Evolutionary conservation across 2,888 invertebrate species (phyloP).

Genomic region (Epinotia demarniana): DNA sequence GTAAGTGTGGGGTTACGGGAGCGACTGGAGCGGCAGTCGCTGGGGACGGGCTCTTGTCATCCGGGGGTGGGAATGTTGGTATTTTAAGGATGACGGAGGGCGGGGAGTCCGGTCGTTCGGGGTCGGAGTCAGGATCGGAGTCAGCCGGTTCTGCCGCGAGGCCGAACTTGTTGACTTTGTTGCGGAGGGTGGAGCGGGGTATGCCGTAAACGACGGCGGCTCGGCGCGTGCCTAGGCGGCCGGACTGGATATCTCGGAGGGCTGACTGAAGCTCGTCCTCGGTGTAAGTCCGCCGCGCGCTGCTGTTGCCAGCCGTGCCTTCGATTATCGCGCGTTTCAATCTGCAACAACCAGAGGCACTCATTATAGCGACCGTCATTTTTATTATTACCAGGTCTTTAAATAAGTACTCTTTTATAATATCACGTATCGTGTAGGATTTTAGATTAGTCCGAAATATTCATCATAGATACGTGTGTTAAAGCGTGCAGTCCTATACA

Average conservation of each 20-base stretch:
- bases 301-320: slow-evolving; percentile 73
- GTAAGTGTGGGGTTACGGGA: slow-evolving; percentile 79
- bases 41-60: slow-evolving; percentile 78
- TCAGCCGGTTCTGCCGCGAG: slow-evolving; percentile 89
- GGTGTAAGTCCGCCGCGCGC: slow-evolving; percentile 93
- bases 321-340: slow-evolving; percentile 72
- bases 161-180: slow-evolving; percentile 94
- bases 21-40: slow-evolving; percentile 76
- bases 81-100: slow-evolving; percentile 94
- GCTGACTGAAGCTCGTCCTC: slow-evolving; percentile 97
- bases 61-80: slow-evolving; percentile 93
- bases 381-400: background rate
- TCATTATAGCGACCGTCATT: background rate
- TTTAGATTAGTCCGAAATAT: too few relatives aligned
- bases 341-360: slow-evolving; percentile 68
- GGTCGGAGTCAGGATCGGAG: slow-evolving; percentile 81
- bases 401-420: background rate
- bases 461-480: too few relatives aligned
- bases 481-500: too few relatives aligned
- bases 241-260: slow-evolving; percentile 96
- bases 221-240: slow-evolving; percentile 95
- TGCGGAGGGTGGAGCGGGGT: slow-evolving; percentile 97
- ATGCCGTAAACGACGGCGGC: slow-evolving; percentile 98
- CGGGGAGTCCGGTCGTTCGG: slow-evolving; percentile 82
- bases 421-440: too few relatives aligned